phyloP scores from a whole-genome alignment of 1,140 invertebrate species.

The Telenomus remus region DNA sequence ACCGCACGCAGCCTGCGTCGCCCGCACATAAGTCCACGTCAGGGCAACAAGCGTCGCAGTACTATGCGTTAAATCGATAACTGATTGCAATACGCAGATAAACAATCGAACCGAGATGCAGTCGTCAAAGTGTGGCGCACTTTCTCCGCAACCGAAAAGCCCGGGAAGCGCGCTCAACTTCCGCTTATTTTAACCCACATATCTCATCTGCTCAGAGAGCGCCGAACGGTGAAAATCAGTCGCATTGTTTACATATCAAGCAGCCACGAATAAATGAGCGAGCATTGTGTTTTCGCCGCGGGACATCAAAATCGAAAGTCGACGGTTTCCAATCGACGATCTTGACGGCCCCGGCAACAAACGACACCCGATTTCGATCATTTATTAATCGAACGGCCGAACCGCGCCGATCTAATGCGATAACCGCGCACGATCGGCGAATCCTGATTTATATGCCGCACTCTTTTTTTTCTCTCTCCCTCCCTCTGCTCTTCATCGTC shows the following conservation, averaged over 20 bases:
- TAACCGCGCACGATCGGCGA: constrained; percentile 7
- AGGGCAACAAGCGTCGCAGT: background rate
- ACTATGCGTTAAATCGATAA: constrained; percentile 2
- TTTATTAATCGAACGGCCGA: constrained; percentile 40
- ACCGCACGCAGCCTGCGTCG: background rate
- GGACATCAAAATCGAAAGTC: constrained; percentile 49
- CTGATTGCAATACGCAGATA: constrained; percentile 9
- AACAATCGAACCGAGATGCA: constrained; percentile 20
- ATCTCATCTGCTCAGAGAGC: constrained; percentile 17
- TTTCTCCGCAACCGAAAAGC: constrained; percentile 41
- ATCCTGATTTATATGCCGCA: constrained; percentile 21
- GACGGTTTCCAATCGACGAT: constrained; percentile 32
- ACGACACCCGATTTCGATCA: constrained; percentile 29
- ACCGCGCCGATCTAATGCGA: constrained; percentile 31
- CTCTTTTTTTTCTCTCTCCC: background rate
- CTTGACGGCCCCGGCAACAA: constrained; percentile 4
- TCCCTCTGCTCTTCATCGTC: background rate
- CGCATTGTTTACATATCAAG: constrained; percentile 47
- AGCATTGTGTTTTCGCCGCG: constrained; percentile 39
- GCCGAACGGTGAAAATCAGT: constrained; percentile 33
- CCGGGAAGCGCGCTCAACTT: constrained; percentile 11
- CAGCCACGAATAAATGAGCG: constrained; percentile 33
- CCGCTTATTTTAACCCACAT: constrained; percentile 43
- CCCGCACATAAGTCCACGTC: background rate
- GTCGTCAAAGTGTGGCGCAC: constrained; percentile 11